phyloP scores from a whole-genome alignment of 2,113 vertebrate species.

The Lepisosteus osseus region DNA sequence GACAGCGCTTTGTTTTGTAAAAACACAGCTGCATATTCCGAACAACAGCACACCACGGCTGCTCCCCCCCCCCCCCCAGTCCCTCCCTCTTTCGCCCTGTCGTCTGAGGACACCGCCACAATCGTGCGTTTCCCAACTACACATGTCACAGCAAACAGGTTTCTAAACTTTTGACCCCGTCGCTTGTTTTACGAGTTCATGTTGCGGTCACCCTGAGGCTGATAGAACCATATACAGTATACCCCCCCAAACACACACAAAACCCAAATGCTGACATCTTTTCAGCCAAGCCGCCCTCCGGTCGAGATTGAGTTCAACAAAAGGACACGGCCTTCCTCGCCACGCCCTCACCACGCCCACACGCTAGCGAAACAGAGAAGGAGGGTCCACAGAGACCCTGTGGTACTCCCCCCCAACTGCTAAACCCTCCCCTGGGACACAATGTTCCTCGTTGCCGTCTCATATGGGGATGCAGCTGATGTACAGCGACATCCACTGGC shows the following conservation, averaged over 20 bases:
- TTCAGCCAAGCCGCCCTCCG: slow-evolving; percentile 6
- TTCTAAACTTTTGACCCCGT: slow-evolving; percentile 53
- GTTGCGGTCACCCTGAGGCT: slow-evolving; percentile 53
- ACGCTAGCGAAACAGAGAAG: slow-evolving; percentile 28
- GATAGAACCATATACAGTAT: slow-evolving; percentile 20
- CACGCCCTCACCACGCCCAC: slow-evolving; percentile 40
- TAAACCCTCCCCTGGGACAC: too few species aligned
- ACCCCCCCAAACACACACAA: slow-evolving; percentile 42
- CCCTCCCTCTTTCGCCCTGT: slow-evolving; percentile 32
- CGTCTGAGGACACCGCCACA: slow-evolving; percentile 24
- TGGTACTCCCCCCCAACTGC: neutral
- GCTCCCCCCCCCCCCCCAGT: slow-evolving; percentile 35
- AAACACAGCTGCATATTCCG: too few species aligned
- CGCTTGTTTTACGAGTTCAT: slow-evolving; percentile 37
- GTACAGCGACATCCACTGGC: slow-evolving; percentile 42
- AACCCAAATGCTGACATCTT: slow-evolving; percentile 31
- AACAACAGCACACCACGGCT: too few species aligned
- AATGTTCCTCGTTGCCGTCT: neutral
- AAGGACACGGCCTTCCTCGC: slow-evolving; percentile 45
- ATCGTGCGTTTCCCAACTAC: too few species aligned
- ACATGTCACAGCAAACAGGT: slow-evolving; percentile 12
- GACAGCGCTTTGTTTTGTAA: too few species aligned
- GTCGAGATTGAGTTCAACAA: slow-evolving; percentile 52
- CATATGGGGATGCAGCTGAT: neutral
- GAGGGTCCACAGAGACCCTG: neutral